phyloP scores from a whole-genome alignment of 30 jellyfish, hydroid and myxozoan genomes.

The Chrysaora quinquecirrha region DNA sequence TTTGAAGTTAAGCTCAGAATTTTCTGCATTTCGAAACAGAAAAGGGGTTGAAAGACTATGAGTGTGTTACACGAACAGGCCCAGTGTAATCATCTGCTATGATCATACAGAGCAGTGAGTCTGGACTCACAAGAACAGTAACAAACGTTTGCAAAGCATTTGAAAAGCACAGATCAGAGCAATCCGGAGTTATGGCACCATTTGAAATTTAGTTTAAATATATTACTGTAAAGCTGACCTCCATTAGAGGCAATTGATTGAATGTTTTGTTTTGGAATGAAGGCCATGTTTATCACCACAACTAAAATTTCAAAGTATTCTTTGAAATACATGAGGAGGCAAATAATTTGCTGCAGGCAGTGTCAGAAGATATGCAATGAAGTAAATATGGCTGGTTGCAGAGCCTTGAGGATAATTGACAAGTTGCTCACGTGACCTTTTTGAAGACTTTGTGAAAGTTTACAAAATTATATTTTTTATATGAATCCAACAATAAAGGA shows the following conservation, averaged over 20 bases:
- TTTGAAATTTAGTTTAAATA: background rate
- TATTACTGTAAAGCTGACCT: background rate
- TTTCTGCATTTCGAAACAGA: too few species aligned
- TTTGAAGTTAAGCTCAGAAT: too few species aligned
- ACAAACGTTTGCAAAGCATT: background rate
- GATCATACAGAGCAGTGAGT: slow-evolving; percentile 1
- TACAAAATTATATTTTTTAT: too few species aligned
- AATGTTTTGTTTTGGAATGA: background rate
- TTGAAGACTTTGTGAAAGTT: background rate
- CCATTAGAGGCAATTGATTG: background rate
- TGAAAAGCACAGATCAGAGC: background rate
- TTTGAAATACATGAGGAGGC: background rate
- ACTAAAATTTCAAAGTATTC: background rate
- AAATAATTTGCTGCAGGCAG: background rate
- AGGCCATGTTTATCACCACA: background rate
- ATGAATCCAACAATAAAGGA: background rate
- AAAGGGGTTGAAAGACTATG: background rate
- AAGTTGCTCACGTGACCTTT: background rate
- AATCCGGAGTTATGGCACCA: background rate
- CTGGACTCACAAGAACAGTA: background rate
- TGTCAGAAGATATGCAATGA: background rate
- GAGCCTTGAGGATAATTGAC: background rate
- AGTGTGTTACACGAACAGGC: background rate
- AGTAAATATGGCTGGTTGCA: slow-evolving; percentile 2
- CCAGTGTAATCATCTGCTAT: background rate